Evolutionary conservation across 2,797 vertebrate species (phyloP).

Genomic region (Scolopax bukidnonensis): DNA sequence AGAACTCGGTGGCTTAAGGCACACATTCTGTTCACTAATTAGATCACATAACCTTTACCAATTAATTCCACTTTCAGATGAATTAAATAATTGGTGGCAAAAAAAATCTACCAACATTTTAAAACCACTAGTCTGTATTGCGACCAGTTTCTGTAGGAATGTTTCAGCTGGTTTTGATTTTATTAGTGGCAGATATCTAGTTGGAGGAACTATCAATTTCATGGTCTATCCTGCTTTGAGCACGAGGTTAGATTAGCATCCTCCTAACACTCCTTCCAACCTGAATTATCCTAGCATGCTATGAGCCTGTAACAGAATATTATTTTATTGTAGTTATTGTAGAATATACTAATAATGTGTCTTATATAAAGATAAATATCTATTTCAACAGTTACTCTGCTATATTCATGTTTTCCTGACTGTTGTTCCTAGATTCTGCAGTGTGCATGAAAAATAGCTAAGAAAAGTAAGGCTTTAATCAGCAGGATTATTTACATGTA

Average conservation of each 20-base stretch:
- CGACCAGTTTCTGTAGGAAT: background rate
- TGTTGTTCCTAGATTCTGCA: background rate
- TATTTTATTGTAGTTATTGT: background rate
- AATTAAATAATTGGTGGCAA: background rate
- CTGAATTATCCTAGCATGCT: background rate
- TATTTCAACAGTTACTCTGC: background rate
- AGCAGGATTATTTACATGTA: background rate
- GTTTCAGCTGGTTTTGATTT: background rate
- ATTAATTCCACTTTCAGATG: background rate
- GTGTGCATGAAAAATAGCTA: background rate
- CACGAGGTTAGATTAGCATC: background rate
- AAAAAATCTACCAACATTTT: background rate
- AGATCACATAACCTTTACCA: background rate
- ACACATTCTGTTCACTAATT: background rate
- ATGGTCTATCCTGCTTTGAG: background rate
- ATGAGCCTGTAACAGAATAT: background rate
- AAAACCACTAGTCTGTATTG: background rate
- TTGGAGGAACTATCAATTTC: background rate
- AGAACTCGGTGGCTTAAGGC: background rate
- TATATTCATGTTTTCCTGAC: background rate
- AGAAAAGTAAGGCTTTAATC: background rate
- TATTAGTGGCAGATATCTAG: background rate
- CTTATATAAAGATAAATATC: background rate
- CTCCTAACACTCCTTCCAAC: background rate
- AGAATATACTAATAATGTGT: background rate